phyloP scores from a whole-genome alignment of 2,113 vertebrate genomes.

The Orycteropus afer region DNA sequence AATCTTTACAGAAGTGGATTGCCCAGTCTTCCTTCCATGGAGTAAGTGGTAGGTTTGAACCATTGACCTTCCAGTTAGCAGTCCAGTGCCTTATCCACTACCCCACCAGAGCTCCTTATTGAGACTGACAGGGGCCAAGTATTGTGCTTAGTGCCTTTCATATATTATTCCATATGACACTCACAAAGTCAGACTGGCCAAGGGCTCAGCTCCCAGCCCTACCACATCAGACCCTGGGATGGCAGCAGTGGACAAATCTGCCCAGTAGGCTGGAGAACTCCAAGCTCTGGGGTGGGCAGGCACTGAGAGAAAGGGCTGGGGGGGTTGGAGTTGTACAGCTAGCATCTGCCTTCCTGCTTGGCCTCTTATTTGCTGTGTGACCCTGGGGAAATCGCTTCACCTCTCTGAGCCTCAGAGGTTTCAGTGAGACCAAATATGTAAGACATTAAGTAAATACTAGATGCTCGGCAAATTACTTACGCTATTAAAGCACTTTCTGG shows the following conservation, averaged over 20 bases:
- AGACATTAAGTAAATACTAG: not conserved
- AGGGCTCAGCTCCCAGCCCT: not conserved
- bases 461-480: not conserved
- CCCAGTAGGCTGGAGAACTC: not conserved
- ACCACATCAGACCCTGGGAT: not conserved
- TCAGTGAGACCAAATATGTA: not conserved
- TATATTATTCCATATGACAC: not conserved
- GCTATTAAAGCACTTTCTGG: not conserved
- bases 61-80: too few species aligned
- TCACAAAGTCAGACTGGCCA: not conserved
- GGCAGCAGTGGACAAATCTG: not conserved
- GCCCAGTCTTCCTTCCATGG: too few species aligned
- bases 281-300: not conserved
- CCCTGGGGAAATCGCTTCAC: not conserved
- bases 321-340: not conserved
- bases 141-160: not conserved
- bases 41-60: too few species aligned
- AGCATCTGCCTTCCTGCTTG: not conserved
- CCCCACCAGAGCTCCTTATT: too few species aligned
- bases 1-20: too few species aligned
- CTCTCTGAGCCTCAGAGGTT: not conserved
- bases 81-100: too few species aligned
- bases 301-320: not conserved
- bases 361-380: not conserved
- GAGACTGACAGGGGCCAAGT: not conserved